Percentiles rank a stretch among this genome's conserved stretches.
Evolutionary conservation across 2,113 vertebrate species (phyloP).

Genomic region (Pheucticus melanocephalus): DNA sequence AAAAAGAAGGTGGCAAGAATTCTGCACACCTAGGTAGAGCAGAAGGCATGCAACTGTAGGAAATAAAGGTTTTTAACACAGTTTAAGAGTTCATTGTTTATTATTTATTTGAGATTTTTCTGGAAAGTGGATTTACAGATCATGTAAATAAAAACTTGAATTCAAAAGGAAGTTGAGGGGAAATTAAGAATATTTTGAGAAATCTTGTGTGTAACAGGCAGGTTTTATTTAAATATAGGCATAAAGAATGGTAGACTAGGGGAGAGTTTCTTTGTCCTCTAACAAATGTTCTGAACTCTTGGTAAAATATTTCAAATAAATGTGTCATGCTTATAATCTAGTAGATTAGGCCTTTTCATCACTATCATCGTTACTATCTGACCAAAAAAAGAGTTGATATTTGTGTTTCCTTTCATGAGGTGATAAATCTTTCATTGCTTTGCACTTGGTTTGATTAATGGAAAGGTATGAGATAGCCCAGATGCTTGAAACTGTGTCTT

Average conservation of each 20-base stretch:
- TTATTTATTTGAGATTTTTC: not conserved
- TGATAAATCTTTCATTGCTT: not conserved
- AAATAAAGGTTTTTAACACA: not conserved
- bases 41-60: not conserved
- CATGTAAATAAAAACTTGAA: not conserved
- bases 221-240: not conserved
- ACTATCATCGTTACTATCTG: not conserved
- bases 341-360: not conserved
- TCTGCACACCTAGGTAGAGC: not conserved
- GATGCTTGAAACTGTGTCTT: not conserved
- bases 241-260: not conserved
- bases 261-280: not conserved
- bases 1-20: not conserved
- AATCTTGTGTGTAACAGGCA: not conserved
- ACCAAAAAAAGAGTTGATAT: not conserved
- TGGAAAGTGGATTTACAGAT: not conserved
- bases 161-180: not conserved
- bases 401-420: not conserved
- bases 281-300: not conserved
- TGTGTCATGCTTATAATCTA: not conserved
- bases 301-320: not conserved
- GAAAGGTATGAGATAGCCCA: not conserved
- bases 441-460: not conserved
- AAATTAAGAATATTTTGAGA: not conserved
- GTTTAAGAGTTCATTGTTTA: not conserved